Base-by-base conservation (phyloP, 2,113 vertebrate species). In the Equus przewalskii region DNA sequence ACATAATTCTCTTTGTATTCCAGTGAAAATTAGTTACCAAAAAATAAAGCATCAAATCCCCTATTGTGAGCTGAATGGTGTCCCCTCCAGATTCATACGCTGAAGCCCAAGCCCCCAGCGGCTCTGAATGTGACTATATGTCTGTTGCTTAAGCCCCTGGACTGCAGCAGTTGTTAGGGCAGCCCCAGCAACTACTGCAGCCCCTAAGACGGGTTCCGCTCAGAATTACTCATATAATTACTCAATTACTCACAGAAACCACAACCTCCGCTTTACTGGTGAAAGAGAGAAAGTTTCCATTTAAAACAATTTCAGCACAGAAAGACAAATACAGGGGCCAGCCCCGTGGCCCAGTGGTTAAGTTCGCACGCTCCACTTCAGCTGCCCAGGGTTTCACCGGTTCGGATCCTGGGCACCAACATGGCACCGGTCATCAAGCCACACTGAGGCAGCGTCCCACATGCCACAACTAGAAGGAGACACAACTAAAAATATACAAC, bases 281-380 rank as follows among this genome's bases (percentile, higher is more conserved):
- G 16, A 56, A 4, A 62, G 8, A 79, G 41, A 72, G 44, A 64
- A 84, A 49, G 13, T 41, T 91, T 95, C 73, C 82, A 93, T 7
- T 76, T 75, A 78, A 60, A 88, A 78, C 46, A 81, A 88, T 60
- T 78, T 81, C 80, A 64, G 7, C 91, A 79, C 0, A 72, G 36
- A 78, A 85, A 93, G 81, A 93, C 91, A 94, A 96, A n/a, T 51
- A 75, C 24, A 41, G 36, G 36, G 36, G 36, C 36, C 36, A 41
- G 36, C 36, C 36, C 36, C 36, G 36, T 41, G 36, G 36, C 36
- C 36, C 36, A 41, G 36, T 41, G 36, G 36, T 41, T 41, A 41
- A 41, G 36, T 41, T 41, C 36, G 36, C 36, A 41, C 36, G 36
- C 36, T 41, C 36, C 36, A 41, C 36, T 41, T 41, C 36, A 41